Evolutionary conservation across 2,113 vertebrate genomes (phyloP).

Genomic region (Pimephales promelas): DNA sequence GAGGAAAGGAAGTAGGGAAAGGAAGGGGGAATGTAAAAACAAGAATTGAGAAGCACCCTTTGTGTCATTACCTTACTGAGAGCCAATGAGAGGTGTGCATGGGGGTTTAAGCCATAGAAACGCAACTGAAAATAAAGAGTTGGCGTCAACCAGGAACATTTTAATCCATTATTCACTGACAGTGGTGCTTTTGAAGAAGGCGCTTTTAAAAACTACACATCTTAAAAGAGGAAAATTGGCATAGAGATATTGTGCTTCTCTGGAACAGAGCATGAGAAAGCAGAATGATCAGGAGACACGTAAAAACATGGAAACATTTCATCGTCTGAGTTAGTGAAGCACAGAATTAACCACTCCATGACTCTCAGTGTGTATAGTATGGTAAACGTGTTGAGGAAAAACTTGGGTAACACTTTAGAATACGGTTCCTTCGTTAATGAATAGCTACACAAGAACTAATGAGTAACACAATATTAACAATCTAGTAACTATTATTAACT

Average conservation of each 20-base stretch:
- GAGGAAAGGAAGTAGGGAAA: no score
- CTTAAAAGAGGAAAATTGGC: constrained; percentile 9
- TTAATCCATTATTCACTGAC: neutral
- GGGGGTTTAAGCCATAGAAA: neutral
- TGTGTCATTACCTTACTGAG: neutral
- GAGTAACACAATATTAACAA: no score
- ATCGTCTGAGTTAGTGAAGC: neutral
- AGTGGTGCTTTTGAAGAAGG: constrained; percentile 13
- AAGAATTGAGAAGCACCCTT: no score
- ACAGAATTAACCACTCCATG: neutral
- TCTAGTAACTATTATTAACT: no score
- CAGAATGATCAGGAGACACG: constrained; percentile 20
- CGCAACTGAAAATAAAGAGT: neutral
- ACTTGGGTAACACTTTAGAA: no score
- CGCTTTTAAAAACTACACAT: neutral
- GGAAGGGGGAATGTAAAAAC: no score
- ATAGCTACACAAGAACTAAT: no score
- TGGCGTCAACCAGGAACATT: neutral
- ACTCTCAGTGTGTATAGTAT: neutral
- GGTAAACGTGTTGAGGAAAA: no score
- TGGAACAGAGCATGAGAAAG: constrained; percentile 39
- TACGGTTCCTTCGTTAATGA: no score
- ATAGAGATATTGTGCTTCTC: neutral
- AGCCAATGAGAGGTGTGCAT: constrained; percentile 5
- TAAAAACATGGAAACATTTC: constrained; percentile 1